These are phyloP conservation scores for Galeopsomyia nigrocyanea DNA, from an alignment of 2,888 invertebrate genomes.

Conservation along the genomic window DNA sequence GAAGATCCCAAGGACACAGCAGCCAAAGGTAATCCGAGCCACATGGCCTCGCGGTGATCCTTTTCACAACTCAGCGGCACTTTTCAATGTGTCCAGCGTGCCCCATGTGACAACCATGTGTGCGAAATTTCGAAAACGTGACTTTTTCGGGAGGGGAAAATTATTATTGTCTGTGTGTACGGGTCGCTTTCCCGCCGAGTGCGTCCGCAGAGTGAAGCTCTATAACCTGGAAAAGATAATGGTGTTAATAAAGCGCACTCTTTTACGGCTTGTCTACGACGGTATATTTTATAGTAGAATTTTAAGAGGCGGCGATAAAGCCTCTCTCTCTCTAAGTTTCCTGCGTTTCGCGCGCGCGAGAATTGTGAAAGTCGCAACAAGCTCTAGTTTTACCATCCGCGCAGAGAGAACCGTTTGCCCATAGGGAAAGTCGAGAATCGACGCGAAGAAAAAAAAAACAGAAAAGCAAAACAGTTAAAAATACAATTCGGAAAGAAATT, in stretches of 20 bases:
- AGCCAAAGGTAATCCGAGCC: constrained; percentile 65
- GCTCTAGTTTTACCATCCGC: constrained; percentile 43
- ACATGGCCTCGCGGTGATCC: constrained; percentile 60
- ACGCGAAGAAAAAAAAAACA: no score
- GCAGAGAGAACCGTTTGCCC: constrained; percentile 25
- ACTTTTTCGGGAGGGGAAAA: neutral
- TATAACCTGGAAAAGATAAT: constrained; percentile 47
- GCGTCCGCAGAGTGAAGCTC: constrained; percentile 1
- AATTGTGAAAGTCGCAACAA: constrained; percentile 46
- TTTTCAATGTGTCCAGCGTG: constrained; percentile 54
- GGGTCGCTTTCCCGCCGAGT: neutral
- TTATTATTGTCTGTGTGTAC: no score
- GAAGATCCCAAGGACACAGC: no score
- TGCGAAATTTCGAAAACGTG: neutral
- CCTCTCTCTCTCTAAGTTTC: constrained; percentile 39
- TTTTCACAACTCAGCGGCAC: constrained; percentile 63
- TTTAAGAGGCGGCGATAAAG: constrained; percentile 45
- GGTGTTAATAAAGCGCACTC: constrained; percentile 45
- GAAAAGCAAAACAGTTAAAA: neutral
- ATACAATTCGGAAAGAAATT: constrained; percentile 31
- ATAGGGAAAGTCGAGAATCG: constrained; percentile 43
- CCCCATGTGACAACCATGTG: constrained; percentile 33
- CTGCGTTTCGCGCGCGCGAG: constrained; percentile 16
- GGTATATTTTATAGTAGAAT: constrained; percentile 37
- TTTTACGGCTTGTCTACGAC: constrained; percentile 37